A percentile compares a stretch with the other conserved stretches of the same genome.
These are phyloP conservation scores for Teleiodes luculella DNA, from an alignment of 2,888 invertebrate species.

Conservation along the genomic window DNA sequence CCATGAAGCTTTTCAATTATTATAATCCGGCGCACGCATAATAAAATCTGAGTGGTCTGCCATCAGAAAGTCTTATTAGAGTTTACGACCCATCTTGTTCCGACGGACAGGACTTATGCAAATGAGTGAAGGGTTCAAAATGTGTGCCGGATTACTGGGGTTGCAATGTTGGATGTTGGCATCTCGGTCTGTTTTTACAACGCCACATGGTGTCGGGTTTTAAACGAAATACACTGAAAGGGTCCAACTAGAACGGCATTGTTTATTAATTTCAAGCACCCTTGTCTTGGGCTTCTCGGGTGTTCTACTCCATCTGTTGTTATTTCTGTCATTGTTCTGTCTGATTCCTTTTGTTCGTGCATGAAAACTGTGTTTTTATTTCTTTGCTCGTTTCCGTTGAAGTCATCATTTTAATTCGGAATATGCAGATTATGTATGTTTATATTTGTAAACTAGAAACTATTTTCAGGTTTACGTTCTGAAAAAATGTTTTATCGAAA, in stretches of 20 bases:
- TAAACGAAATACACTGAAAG: constrained; percentile 43
- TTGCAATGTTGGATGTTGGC: constrained; percentile 41
- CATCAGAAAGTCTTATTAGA: constrained; percentile 62
- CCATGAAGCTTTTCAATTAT: constrained; percentile 32
- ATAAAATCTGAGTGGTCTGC: constrained; percentile 50
- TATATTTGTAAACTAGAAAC: too few species aligned
- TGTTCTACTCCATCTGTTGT: neutral
- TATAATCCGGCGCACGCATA: constrained; percentile 45
- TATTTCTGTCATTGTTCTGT: constrained; percentile 1
- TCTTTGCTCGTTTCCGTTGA: neutral
- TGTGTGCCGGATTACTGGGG: constrained; percentile 56
- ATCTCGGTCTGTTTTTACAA: constrained; percentile 63
- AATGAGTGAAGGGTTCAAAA: constrained; percentile 65
- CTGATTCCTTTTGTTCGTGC: neutral
- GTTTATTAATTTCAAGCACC: constrained; percentile 12
- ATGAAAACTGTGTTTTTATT: neutral
- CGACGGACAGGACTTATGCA: constrained; percentile 66
- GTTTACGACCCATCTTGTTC: constrained; percentile 66
- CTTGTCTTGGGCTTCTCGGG: constrained; percentile 1
- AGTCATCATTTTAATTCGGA: too few species aligned
- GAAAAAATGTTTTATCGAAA: too few species aligned
- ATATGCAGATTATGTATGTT: too few species aligned
- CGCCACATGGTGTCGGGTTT: constrained; percentile 62
- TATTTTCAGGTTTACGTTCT: neutral
- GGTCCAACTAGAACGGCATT: constrained; percentile 32